Conservation (phyloP, 2,888 invertebrate species). For the Notocelia uddmanniana region DNA sequence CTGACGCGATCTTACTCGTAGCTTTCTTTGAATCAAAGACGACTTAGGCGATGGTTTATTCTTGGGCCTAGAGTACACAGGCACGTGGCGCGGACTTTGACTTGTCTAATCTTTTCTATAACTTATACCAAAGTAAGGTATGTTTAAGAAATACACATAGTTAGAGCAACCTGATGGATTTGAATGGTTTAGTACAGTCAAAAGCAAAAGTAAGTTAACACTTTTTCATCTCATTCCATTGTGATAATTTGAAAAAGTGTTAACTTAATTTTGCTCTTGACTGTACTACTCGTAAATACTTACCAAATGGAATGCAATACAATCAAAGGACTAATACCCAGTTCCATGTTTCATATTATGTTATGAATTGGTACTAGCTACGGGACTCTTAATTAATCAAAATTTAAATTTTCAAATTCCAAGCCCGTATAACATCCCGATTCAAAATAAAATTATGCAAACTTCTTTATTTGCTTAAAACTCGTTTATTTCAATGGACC, state of each 20-base stretch:
- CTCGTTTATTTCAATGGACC: conserved; percentile 28
- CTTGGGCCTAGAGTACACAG: not conserved
- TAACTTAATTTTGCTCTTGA: too few relatives aligned
- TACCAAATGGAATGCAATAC: too few relatives aligned
- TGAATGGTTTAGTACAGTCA: too few relatives aligned
- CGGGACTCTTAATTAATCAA: conserved; percentile 11
- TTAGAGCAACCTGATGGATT: too few relatives aligned
- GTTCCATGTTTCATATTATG: too few relatives aligned
- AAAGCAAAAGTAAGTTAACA: too few relatives aligned
- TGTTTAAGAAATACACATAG: not conserved
- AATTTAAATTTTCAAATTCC: conserved; percentile 4
- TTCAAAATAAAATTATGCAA: conserved; percentile 21
- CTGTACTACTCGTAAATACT: too few relatives aligned
- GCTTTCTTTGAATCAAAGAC: conserved; percentile 18
- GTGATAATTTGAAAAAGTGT: too few relatives aligned
- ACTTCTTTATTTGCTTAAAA: conserved; percentile 32
- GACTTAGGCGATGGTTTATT: not conserved
- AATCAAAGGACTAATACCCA: too few relatives aligned
- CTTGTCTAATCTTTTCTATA: not conserved
- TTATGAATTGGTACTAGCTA: not conserved
- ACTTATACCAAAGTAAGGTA: not conserved
- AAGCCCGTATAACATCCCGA: conserved; percentile 5
- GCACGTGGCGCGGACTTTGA: not conserved
- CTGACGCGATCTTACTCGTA: not conserved
- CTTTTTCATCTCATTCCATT: too few relatives aligned